Conservation (phyloP, 2,888 invertebrate genomes). For the Microctonus brassicae region DNA sequence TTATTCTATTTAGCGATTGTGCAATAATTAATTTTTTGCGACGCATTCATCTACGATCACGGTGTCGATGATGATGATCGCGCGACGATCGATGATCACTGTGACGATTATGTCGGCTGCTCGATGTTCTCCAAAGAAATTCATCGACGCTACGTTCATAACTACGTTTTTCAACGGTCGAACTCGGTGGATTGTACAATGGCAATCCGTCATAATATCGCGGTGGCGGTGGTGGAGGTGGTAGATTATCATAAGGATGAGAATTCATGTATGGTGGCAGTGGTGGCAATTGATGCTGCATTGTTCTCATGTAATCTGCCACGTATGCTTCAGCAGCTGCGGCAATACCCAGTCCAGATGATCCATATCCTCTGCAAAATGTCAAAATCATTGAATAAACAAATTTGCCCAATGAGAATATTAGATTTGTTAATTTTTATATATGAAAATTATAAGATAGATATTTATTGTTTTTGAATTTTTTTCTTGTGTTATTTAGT, state of each 20-base stretch:
- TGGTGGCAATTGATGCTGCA: conserved; percentile 89
- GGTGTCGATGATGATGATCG: conserved; percentile 74
- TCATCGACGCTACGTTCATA: conserved; percentile 93
- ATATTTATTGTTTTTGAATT: neutral
- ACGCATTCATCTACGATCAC: conserved; percentile 73
- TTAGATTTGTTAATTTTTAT: neutral
- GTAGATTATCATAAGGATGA: conserved; percentile 68
- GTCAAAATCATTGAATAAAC: neutral
- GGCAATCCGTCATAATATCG: conserved; percentile 83
- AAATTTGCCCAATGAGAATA: neutral
- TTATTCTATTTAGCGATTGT: conserved; percentile 36
- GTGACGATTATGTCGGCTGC: conserved; percentile 75
- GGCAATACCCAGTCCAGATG: conserved; percentile 72
- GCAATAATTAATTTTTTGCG: conserved; percentile 10
- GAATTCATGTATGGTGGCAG: conserved; percentile 87
- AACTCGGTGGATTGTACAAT: conserved; percentile 75
- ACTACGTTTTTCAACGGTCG: conserved; percentile 80
- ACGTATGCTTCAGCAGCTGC: conserved; percentile 88
- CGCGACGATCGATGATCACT: conserved; percentile 72
- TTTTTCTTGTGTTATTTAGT: conserved; percentile 1
- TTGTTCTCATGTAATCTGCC: conserved; percentile 89
- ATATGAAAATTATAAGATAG: too few species aligned
- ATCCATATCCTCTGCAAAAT: conserved; percentile 67
- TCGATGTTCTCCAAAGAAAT: conserved; percentile 85
- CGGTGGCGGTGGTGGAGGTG: conserved; percentile 76